Evolutionary conservation across 2,113 vertebrate species (phyloP).

Genomic region (Bungarus multicinctus): DNA sequence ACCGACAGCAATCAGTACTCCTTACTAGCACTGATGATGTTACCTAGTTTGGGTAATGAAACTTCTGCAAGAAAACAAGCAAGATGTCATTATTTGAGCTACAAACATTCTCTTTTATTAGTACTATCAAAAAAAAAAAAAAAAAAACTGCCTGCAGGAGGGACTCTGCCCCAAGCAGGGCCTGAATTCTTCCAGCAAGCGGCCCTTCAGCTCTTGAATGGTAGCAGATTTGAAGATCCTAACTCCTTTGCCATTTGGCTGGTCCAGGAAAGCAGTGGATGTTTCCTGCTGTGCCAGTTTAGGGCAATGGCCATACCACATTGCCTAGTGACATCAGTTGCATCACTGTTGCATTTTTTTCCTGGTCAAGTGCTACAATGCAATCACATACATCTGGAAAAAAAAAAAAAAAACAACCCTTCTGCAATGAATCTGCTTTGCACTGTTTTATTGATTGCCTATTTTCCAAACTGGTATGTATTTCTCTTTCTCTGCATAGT

Average conservation of each 20-base stretch:
- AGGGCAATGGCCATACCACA: background rate
- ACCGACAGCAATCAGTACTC: background rate
- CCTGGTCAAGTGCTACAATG: background rate
- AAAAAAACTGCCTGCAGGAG: background rate
- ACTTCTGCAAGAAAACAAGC: background rate
- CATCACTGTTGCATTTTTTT: background rate
- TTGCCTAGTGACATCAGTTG: background rate
- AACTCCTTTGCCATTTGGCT: background rate
- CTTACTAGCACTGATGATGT: background rate
- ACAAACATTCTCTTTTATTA: background rate
- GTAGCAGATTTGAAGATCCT: background rate
- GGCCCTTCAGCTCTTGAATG: background rate
- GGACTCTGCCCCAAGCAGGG: background rate
- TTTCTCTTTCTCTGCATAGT: background rate
- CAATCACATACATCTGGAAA: background rate
- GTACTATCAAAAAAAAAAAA: background rate
- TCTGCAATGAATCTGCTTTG: background rate
- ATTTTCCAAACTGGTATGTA: background rate
- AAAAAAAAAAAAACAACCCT: fast-evolving
- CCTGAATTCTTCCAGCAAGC: background rate
- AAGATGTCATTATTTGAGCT: background rate
- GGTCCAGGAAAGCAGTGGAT: background rate
- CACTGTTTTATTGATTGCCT: background rate
- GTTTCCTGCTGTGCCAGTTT: background rate
- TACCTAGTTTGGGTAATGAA: background rate